phyloP scores from a whole-genome alignment of 2,113 vertebrate genomes.

The Chaetodon auriga region DNA sequence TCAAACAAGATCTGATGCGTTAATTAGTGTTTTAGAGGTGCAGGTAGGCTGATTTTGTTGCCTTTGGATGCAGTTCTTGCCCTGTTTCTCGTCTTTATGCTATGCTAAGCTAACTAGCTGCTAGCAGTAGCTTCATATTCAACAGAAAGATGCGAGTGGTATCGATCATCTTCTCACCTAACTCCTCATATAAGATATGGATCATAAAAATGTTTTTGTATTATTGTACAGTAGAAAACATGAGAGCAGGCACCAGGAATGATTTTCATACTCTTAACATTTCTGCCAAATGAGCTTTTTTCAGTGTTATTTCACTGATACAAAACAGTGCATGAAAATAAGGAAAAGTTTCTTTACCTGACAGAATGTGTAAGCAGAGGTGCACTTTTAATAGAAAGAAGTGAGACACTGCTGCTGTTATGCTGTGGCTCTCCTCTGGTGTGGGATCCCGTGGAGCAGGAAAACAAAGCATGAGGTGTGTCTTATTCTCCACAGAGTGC shows the following conservation, averaged over 20 bases:
- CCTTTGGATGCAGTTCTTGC: neutral
- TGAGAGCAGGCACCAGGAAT: constrained; percentile 27
- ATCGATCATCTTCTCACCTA: neutral
- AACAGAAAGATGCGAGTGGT: too few relatives aligned
- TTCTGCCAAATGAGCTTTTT: neutral
- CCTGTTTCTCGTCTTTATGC: neutral
- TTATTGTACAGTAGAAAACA: too few relatives aligned
- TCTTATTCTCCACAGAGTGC: constrained; percentile 78
- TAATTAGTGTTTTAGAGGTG: neutral
- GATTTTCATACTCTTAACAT: constrained; percentile 4
- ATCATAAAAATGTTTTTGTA: too few relatives aligned
- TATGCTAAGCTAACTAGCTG: neutral
- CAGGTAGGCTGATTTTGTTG: neutral
- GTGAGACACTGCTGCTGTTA: constrained; percentile 51
- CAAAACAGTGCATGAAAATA: neutral
- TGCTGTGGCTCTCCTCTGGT: constrained; percentile 55
- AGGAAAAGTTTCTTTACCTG: constrained; percentile 25
- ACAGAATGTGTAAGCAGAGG: constrained; percentile 39
- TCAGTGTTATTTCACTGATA: neutral
- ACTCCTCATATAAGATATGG: too few relatives aligned
- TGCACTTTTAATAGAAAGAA: constrained; percentile 60
- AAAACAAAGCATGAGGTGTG: constrained; percentile 83
- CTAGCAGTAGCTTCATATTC: neutral
- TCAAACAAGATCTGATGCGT: neutral
- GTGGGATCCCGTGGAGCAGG: constrained; percentile 68